Conservation (phyloP, 2,113 vertebrate species). For the Cavia aperea region DNA sequence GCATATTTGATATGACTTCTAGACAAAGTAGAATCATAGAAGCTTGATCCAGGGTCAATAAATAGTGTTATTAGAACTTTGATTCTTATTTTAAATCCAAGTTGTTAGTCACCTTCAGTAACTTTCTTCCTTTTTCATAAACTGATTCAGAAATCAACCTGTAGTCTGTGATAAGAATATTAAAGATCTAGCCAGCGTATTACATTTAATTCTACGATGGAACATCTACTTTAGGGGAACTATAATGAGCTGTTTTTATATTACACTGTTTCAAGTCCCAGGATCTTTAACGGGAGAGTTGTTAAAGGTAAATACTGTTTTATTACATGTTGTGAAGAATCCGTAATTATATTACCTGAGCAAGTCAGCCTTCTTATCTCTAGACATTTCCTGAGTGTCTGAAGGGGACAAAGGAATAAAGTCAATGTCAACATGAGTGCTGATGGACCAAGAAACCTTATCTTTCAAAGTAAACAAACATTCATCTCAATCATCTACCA, state of each 20-base stretch:
- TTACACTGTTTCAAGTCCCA: not conserved
- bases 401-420: not conserved
- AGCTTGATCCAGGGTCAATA: not conserved
- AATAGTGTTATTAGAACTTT: not conserved
- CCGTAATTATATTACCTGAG: not conserved
- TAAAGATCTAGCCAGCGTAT: slow-evolving; percentile 13
- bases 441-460: not conserved
- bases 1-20: not conserved
- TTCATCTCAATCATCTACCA: not conserved
- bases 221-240: not conserved
- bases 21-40: not conserved
- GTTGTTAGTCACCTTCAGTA: not conserved
- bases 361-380: not conserved
- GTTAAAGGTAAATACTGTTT: slow-evolving; percentile 35
- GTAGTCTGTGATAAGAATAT: not conserved
- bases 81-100: not conserved
- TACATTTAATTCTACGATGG: not conserved
- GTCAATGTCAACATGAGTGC: not conserved
- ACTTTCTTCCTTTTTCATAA: slow-evolving; percentile 27
- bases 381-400: not conserved
- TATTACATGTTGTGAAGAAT: not conserved
- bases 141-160: slow-evolving; percentile 34
- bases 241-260: slow-evolving; percentile 34
- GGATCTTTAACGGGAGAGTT: slow-evolving; percentile 22
- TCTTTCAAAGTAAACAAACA: not conserved